A percentile compares a stretch with the other conserved stretches of the same genome.
phyloP scores from a whole-genome alignment of 1,140 invertebrate species.

The Lepidurus couesii region DNA sequence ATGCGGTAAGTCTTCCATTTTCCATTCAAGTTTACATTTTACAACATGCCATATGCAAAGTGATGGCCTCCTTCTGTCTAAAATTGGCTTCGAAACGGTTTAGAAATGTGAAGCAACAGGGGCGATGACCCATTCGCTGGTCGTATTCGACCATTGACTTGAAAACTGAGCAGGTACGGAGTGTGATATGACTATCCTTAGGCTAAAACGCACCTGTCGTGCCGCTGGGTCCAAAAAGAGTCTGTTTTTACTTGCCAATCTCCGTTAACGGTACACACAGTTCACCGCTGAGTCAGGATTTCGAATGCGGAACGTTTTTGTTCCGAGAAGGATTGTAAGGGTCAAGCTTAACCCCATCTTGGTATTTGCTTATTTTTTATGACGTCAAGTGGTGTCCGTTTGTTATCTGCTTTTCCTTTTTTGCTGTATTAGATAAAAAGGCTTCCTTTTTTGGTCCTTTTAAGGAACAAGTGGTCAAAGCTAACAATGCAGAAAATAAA shows the following conservation, averaged over 20 bases:
- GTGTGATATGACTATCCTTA: neutral
- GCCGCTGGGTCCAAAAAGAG: neutral
- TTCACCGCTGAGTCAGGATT: neutral
- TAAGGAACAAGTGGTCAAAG: neutral
- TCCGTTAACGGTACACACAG: neutral
- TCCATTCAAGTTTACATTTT: too few relatives aligned
- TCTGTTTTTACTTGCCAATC: neutral
- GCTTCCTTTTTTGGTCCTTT: too few relatives aligned
- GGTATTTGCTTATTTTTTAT: too few relatives aligned
- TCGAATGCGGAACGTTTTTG: too few relatives aligned
- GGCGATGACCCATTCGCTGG: constrained; percentile 7
- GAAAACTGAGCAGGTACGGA: neutral
- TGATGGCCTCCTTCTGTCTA: too few relatives aligned
- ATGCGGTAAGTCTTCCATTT: neutral
- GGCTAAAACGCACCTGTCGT: constrained; percentile 9
- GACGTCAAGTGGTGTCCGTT: too few relatives aligned
- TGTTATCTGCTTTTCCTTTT: too few relatives aligned
- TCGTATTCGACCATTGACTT: neutral
- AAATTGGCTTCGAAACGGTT: neutral
- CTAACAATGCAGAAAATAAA: neutral
- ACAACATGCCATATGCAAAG: too few relatives aligned
- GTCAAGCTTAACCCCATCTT: too few relatives aligned
- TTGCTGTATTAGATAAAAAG: too few relatives aligned
- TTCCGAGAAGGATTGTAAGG: too few relatives aligned
- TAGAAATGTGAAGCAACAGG: neutral